Evolutionary conservation across 1,140 invertebrate genomes (phyloP).

Genomic region (Ceratina australensis): DNA sequence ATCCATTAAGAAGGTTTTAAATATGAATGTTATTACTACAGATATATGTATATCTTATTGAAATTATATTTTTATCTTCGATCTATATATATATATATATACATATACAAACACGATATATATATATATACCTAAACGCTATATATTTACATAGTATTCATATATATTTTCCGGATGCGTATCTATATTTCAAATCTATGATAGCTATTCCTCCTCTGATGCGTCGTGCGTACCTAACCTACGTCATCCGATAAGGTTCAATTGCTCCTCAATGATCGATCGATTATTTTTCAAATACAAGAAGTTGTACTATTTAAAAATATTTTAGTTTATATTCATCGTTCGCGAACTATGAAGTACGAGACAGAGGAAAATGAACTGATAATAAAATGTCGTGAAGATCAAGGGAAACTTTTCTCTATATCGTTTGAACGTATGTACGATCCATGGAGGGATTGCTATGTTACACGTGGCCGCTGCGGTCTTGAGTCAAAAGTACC

Average conservation of each 20-base stretch:
- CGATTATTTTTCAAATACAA: no score
- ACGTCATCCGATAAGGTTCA: neutral
- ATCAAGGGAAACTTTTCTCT: slow-evolving; percentile 1
- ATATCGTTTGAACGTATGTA: slow-evolving; percentile 49
- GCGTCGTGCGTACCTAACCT: slow-evolving; percentile 51
- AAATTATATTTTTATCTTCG: slow-evolving; percentile 75
- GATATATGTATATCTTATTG: slow-evolving; percentile 54
- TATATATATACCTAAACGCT: slow-evolving; percentile 55
- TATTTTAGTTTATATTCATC: neutral
- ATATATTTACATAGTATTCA: slow-evolving; percentile 62
- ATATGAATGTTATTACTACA: slow-evolving; percentile 64
- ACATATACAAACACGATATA: slow-evolving; percentile 34
- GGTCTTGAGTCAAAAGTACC: slow-evolving; percentile 69
- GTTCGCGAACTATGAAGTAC: neutral
- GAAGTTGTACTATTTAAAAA: no score
- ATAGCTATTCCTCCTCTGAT: slow-evolving; percentile 8
- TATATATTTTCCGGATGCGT: slow-evolving; percentile 49
- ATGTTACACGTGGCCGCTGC: slow-evolving; percentile 42
- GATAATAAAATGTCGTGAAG: neutral
- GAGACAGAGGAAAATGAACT: neutral
- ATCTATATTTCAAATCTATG: slow-evolving; percentile 24
- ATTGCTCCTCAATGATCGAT: neutral
- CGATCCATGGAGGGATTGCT: slow-evolving; percentile 30
- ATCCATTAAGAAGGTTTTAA: slow-evolving; percentile 66
- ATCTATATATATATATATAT: slow-evolving; percentile 62